Base-by-base conservation (phyloP, 2,888 invertebrate species). In the Aleiodes alternator region DNA sequence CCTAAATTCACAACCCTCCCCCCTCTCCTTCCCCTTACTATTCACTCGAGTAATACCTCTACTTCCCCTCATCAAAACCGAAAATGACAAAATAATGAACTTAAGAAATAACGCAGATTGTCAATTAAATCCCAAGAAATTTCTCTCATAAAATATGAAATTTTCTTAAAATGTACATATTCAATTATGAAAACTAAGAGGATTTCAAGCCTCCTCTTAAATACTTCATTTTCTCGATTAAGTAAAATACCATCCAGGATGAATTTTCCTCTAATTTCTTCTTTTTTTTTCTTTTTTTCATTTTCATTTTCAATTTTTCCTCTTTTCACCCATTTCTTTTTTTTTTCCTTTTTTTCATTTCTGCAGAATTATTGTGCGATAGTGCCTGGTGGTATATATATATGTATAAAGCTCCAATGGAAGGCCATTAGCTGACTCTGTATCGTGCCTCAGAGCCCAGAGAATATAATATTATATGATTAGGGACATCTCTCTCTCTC, bases 351-450 rank as follows among this genome's bases (percentile, higher is more conserved):
- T 59, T 59, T 59, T 59, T 59, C 31, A 3, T 59, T 57, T 4
- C 34, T 34, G 59, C n/a, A 38, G 34, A 59, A 34, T 59, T 59
- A 59, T 59, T 34, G 34, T 59, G 8, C 34, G 59, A 59, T 59
- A 59, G 59, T 59, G 59, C 34, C 34, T 34, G 8, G n/a, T 14
- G 59, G 29, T 31, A 56, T 31, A 59, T 57, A 57, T 57, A 57
- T 59, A 29, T 34, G n/a, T 29, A 31, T 0, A 59, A 3, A 34
- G 59, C 11, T 34, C n/a, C 31, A 59, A 59, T 57, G 80, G 83
- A 85, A 59, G 82, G 83, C 87, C 86, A 88, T 88, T 88, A 88
- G 86, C 84, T 64, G 48, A 57, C 82, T 83, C 85, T 84, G 48
- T 48, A 86, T 86, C 85, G 84, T 85, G 85, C 83, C 84, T 80